Conservation (phyloP, 2,797 vertebrate genomes). For the Coccyzus lansbergi region DNA sequence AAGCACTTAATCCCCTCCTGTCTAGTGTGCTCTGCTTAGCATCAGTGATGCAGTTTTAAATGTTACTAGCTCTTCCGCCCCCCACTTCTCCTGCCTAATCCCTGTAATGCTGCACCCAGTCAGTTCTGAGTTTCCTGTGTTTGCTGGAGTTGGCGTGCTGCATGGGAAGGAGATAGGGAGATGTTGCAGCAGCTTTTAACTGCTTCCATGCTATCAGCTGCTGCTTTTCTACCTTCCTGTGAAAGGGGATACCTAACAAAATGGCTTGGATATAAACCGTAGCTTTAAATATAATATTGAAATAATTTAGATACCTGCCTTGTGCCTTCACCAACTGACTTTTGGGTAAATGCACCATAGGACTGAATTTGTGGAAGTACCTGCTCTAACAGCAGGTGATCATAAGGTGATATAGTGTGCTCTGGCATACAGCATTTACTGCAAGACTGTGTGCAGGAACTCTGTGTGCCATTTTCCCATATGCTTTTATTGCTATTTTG, state of each 20-base stretch:
- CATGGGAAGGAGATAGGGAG: background rate
- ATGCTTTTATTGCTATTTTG: conserved; percentile 55
- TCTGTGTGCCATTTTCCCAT: background rate
- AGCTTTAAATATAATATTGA: background rate
- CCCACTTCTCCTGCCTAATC: background rate
- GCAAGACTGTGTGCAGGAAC: background rate
- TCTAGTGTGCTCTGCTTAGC: conserved; percentile 3
- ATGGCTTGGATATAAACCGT: background rate
- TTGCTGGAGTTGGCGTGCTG: background rate
- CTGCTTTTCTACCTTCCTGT: background rate
- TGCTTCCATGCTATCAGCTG: background rate
- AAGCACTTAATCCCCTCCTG: conserved; percentile 66
- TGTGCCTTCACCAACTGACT: background rate
- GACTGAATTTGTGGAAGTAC: background rate
- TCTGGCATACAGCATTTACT: background rate
- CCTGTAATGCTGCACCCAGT: background rate
- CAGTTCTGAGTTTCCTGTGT: background rate
- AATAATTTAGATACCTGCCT: background rate
- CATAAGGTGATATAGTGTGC: background rate
- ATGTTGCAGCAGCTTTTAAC: background rate
- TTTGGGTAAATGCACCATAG: background rate
- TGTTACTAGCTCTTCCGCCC: background rate
- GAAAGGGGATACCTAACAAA: background rate
- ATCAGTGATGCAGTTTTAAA: conserved; percentile 6
- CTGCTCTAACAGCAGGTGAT: background rate